A percentile compares a stretch with the other conserved stretches of the same genome.
phyloP scores from a whole-genome alignment of 2,797 vertebrate genomes.

The Onychomys leucogaster region DNA sequence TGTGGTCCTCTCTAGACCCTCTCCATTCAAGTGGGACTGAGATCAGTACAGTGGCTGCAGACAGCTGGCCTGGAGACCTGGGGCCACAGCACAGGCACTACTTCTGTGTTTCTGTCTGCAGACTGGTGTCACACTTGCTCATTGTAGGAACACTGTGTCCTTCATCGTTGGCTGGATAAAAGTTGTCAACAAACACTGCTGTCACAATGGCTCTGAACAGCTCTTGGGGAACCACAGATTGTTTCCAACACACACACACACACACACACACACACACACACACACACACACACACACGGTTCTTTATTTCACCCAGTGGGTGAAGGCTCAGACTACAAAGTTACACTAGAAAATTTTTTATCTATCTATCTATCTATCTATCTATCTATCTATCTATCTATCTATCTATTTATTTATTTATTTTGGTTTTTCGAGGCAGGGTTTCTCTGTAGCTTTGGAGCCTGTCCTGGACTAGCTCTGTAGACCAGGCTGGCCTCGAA shows the following conservation, averaged over 20 bases:
- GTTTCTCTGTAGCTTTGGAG: no score
- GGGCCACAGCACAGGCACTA: background rate
- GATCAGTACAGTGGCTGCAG: background rate
- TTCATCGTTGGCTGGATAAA: background rate
- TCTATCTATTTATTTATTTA: no score
- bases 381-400: no score
- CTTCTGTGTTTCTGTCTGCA: background rate
- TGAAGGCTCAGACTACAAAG: background rate
- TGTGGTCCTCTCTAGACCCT: background rate
- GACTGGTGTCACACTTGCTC: fast-evolving
- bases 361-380: no score
- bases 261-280: background rate
- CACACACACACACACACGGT: background rate
- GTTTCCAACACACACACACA: background rate
- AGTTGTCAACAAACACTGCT: background rate
- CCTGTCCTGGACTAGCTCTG: no score
- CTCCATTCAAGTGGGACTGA: background rate
- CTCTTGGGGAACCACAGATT: background rate
- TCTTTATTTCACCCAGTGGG: background rate
- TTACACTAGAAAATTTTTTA: background rate
- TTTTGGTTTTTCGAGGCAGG: no score
- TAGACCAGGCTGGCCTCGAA: no score
- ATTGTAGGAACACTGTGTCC: background rate
- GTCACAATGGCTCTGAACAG: background rate
- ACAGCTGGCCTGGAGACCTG: background rate